These are phyloP conservation scores for Zingel zingel DNA, from an alignment of 2,113 vertebrate species.

Conservation along the genomic window DNA sequence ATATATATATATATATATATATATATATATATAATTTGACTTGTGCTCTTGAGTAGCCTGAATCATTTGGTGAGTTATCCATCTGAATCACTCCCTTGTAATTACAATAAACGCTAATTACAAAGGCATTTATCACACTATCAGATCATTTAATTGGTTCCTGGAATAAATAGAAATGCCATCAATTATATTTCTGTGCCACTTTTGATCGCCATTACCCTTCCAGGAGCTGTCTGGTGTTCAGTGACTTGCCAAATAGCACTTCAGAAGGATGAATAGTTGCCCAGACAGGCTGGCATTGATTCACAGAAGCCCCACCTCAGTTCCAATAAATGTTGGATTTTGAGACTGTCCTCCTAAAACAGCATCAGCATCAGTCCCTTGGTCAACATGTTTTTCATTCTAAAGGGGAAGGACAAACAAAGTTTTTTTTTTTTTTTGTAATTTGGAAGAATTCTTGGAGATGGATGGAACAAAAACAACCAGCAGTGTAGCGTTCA, in stretches of 20 bases:
- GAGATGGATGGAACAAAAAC: neutral
- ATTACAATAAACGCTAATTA: slow-evolving; percentile 57
- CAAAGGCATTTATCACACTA: slow-evolving; percentile 34
- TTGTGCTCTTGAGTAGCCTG: neutral
- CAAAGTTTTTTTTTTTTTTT: no score
- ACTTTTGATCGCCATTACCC: neutral
- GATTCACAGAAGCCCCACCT: neutral
- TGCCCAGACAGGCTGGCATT: no score
- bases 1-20: slow-evolving; percentile 4
- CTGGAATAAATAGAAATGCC: slow-evolving; percentile 38
- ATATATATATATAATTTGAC: slow-evolving; percentile 19
- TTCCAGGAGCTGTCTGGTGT: neutral
- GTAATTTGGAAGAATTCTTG: neutral
- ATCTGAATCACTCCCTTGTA: slow-evolving; percentile 41
- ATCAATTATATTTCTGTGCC: slow-evolving; percentile 5
- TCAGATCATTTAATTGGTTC: slow-evolving; percentile 36
- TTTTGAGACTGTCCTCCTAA: neutral
- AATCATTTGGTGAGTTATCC: slow-evolving; percentile 23
- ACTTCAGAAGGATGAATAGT: neutral
- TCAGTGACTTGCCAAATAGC: neutral
- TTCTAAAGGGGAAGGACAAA: neutral
- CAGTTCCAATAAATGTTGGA: neutral
- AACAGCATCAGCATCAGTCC: no score
- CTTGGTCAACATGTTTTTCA: neutral
- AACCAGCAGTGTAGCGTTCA: neutral